Percentiles rank a stretch among this genome's conserved stretches.
Evolutionary conservation across 2,888 invertebrate species (phyloP).

Genomic region (Sycophila texana): DNA sequence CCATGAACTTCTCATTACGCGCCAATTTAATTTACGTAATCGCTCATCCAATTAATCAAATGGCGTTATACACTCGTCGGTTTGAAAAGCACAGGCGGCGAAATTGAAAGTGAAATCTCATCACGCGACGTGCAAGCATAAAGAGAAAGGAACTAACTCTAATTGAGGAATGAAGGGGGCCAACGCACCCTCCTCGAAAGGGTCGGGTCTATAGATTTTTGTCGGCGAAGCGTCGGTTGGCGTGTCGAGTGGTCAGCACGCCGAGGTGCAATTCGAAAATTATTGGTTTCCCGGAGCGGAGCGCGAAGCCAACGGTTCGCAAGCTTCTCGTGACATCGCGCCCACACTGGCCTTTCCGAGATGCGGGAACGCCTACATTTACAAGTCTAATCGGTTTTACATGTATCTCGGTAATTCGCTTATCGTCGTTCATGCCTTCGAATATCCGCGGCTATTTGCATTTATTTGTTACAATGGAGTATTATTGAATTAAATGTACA

Average conservation of each 20-base stretch:
- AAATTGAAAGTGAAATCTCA: background rate
- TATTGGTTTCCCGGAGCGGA: conserved; percentile 26
- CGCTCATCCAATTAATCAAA: no score
- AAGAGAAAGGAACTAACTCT: background rate
- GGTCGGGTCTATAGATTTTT: conserved; percentile 9
- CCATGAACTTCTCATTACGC: no score
- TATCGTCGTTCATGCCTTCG: background rate
- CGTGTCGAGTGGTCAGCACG: background rate
- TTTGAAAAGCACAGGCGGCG: background rate
- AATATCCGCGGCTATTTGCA: no score
- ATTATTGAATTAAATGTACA: no score
- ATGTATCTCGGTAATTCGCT: background rate
- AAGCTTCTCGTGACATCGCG: background rate
- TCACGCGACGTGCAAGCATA: background rate
- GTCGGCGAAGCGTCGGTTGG: background rate
- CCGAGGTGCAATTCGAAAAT: conserved; percentile 13
- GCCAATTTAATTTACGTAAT: no score
- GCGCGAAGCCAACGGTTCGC: conserved; percentile 7
- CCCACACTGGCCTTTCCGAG: conserved; percentile 6
- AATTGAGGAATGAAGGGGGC: conserved; percentile 1
- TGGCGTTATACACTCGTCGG: background rate
- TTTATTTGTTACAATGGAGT: no score
- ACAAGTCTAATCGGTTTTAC: background rate
- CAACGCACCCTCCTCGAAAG: background rate
- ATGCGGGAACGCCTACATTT: background rate